Evolutionary conservation across 2,113 vertebrate genomes (phyloP), one percentile per base, ranked within the genome.

Genomic region (Neotragus pygmaeus): DNA sequence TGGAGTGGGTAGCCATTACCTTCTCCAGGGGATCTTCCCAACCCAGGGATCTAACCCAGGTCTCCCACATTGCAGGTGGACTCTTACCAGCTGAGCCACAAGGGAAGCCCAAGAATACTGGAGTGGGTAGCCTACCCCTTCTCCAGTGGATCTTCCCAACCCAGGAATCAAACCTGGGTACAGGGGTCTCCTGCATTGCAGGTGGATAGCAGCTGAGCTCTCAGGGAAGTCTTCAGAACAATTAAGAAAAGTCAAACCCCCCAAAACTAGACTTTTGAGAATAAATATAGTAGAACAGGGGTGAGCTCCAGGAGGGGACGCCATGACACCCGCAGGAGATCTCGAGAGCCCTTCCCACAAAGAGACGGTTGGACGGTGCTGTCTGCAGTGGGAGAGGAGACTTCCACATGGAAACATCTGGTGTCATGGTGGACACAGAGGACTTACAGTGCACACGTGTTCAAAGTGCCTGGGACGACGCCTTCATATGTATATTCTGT

Each of bases 401-500:
- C 16, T 3, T 2, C 25, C 13, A 7, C 21, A 1, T 0, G 43
- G 49, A 2, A 13, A 25, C 0, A 1, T 19, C 49, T 1, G 7
- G n/a, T 2, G 0, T n/a, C 17, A 0, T 7, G n/a, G 5, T 51
- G 17, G n/a, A 66, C 6, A 13, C 23, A 3, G 62, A 11, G 33
- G 55, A 19, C 51, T n/a, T 1, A 21, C 6, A 1, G 6, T 3
- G 6, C 3, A 21, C 14, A 1, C 2, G 0, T 5, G 9, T 13
- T 30, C 51, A n/a, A 36, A 30, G 58, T 1, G 1, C 66, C 90
- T 15, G 16, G 3, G 19, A n/a, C 1, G 1, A n/a, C 14, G 9
- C 1, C 19, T 0, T 13, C 55, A 13, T 6, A 2, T 7, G 19
- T 5, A 5, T 9, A 3, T 0, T 6, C 73, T 11, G 7, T 10